Evolutionary conservation across 2,797 vertebrate species (phyloP), one percentile per base, ranked within the genome.

Genomic region (Melanotaenia maccullochi): DNA sequence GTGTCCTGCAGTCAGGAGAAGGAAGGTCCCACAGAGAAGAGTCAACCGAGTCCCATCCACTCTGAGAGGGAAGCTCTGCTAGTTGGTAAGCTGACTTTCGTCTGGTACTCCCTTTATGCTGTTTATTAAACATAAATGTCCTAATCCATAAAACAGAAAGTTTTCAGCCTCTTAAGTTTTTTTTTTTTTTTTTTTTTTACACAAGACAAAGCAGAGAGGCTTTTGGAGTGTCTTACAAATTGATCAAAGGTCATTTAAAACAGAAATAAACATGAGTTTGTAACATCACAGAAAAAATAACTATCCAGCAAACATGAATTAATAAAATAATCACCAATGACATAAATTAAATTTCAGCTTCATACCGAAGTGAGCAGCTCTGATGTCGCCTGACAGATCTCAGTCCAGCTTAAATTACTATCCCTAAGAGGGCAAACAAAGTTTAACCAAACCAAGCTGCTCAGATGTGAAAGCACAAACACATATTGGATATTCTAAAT

Each of bases 11-110:
- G 92, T 93, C 96, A 96, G 83, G 97, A 98, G 86, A 96, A 94
- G 65, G 96, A 97, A 30, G 93, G 85, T 44, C 93, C 94, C 0
- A 90, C 87, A 13, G 96, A 97, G 84, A 96, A 92, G 92, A 90
- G 54, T 0, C 55, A 93, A 61, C 89, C 76, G 42, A 95, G 93
- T 78, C 97, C 96, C 0, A 90, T 99, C 82, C 96, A 95, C 69
- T 97, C 96, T 0, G 96, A 98, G 80, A 95, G 97, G 33, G 97
- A 98, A 81, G 96, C 96, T 24, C 90, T 97, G 51, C 90, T 98
- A 16, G 96, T 98, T 18, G 97, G 97, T 98, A 93, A 86, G 96
- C 68, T 64, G 5, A 66, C 59, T 49, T 3, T 1, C 3, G 1
- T 32, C 20, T 24, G n/a, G 9, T 9, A 4, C 25, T 20, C 13